These are phyloP conservation scores for Parnassius glacialis DNA, from an alignment of 2,888 invertebrate genomes.

Conservation along the genomic window DNA sequence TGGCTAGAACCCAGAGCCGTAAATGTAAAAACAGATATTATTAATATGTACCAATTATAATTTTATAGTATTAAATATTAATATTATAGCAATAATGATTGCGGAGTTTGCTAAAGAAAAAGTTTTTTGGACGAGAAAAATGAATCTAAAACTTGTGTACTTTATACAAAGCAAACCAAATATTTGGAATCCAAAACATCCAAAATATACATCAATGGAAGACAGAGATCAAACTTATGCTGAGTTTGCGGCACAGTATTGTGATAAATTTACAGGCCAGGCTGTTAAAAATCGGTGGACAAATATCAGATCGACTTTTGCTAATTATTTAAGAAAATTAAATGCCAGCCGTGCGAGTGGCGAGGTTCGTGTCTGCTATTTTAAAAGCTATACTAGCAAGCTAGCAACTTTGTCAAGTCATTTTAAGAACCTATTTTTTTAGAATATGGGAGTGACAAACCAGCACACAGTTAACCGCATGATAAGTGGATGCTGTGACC, in stretches of 20 bases:
- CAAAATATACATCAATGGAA: constrained; percentile 63
- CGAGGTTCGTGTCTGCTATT: constrained; percentile 42
- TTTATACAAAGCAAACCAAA: constrained; percentile 62
- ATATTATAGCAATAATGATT: constrained; percentile 44
- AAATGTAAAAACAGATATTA: no score
- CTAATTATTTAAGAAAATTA: constrained; percentile 66
- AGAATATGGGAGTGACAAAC: no score
- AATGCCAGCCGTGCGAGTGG: constrained; percentile 49
- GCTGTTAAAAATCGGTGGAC: constrained; percentile 75
- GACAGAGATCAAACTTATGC: constrained; percentile 61
- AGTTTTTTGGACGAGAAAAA: constrained; percentile 70
- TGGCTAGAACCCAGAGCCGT: no score
- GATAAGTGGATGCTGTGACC: no score
- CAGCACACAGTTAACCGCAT: no score
- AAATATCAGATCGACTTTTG: constrained; percentile 69
- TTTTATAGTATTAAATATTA: no score
- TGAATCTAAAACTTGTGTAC: constrained; percentile 69
- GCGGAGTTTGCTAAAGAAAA: constrained; percentile 70
- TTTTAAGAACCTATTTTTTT: no score
- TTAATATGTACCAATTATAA: no score
- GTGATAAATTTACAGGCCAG: constrained; percentile 63
- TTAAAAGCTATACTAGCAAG: no score
- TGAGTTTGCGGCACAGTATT: constrained; percentile 65
- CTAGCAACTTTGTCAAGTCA: no score
- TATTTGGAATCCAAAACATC: constrained; percentile 72